Evolutionary conservation across 2,797 vertebrate species (phyloP).

Genomic region (Cercopithecus neglectus): DNA sequence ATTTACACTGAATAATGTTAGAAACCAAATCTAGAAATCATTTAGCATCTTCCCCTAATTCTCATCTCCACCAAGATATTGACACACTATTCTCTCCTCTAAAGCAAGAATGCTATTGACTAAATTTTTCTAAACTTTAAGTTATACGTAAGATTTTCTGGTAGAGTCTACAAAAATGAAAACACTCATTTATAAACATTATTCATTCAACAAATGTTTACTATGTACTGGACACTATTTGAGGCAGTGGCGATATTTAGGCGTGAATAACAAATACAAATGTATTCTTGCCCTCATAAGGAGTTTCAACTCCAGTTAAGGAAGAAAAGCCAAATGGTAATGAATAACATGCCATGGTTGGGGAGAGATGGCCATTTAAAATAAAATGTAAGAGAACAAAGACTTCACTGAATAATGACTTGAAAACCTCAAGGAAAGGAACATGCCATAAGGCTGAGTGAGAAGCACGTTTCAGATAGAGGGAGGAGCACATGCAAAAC

Average conservation of each 20-base stretch:
- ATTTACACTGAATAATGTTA: constrained; percentile 31
- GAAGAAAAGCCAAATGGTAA: constrained; percentile 4
- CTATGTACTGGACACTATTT: neutral
- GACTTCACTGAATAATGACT: neutral
- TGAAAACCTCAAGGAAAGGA: neutral
- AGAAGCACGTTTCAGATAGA: neutral
- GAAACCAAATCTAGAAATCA: constrained; percentile 6
- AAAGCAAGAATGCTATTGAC: neutral
- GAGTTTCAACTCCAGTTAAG: neutral
- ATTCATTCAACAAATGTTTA: constrained; percentile 43
- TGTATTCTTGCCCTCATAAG: neutral
- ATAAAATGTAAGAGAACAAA: neutral
- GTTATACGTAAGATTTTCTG: neutral
- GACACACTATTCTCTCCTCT: neutral
- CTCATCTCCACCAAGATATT: neutral
- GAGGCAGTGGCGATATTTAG: neutral
- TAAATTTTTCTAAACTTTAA: constrained; percentile 35
- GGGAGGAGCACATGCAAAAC: neutral
- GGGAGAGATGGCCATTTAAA: neutral
- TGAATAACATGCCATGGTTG: neutral
- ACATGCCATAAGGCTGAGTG: neutral
- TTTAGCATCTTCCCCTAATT: constrained; percentile 27
- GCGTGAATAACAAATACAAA: constrained; percentile 32
- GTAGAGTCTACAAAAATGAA: constrained; percentile 24
- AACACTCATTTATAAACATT: constrained; percentile 37